These are phyloP conservation scores for Nerophis lumbriciformis DNA, from an alignment of 2,113 vertebrate genomes.

Conservation along the genomic window DNA sequence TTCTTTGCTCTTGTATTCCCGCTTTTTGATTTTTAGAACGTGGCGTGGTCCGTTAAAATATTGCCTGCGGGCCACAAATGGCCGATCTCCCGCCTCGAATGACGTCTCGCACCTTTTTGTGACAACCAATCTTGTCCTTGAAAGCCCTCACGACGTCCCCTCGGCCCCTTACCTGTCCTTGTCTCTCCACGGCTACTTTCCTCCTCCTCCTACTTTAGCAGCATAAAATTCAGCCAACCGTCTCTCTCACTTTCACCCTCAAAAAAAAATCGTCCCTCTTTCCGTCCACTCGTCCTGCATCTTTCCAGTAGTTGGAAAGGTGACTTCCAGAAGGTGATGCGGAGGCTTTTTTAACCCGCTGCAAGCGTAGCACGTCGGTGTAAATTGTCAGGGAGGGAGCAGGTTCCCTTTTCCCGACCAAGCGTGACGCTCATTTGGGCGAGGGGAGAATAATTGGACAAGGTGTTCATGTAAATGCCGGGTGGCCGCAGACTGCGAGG, in stretches of 20 bases:
- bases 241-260: not conserved
- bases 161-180: not conserved
- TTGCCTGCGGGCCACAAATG: no score
- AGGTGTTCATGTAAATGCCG: conserved; percentile 71
- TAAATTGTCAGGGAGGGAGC: conserved; percentile 39
- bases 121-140: no score
- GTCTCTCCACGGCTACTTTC: not conserved
- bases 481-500: conserved; percentile 59
- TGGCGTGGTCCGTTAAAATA: no score
- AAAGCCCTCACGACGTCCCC: not conserved
- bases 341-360: conserved; percentile 39
- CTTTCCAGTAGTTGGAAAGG: no score
- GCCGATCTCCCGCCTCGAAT: not conserved
- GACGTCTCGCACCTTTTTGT: no score
- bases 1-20: no score
- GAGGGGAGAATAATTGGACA: conserved; percentile 69
- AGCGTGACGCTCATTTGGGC: conserved; percentile 58
- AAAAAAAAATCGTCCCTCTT: no score
- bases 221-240: no score
- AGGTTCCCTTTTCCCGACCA: conserved; percentile 29
- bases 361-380: conserved; percentile 26
- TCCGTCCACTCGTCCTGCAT: no score
- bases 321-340: no score
- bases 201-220: not conserved
- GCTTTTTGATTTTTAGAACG: no score